Evolutionary conservation across 2,113 vertebrate genomes (phyloP), one percentile per base, ranked within the genome.

Genomic region (Poicephalus meyeri): DNA sequence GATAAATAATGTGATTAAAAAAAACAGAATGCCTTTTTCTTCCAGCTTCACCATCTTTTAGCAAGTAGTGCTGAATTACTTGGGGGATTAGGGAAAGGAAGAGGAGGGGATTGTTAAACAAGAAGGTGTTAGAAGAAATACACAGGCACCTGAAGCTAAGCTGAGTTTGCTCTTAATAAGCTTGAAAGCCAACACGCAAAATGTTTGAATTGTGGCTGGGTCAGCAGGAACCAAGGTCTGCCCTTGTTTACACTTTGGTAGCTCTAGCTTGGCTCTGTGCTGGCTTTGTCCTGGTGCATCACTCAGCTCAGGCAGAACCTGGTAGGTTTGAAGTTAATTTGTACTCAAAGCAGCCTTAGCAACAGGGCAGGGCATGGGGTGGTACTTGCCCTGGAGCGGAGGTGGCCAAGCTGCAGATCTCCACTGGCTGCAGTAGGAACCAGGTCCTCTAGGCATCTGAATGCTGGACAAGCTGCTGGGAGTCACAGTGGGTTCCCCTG

Each of bases 401-500:
- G 39, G 24, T 42, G 33, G 41, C 49, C 6, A 58, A 24, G 56
- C 56, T 50, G 46, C 66, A 50, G 76, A 56, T 37, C 39, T 58
- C 41, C 72, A 24, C 31, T 70, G 56, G 65, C 65, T 13, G 52
- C 39, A 31, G 52, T 24, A 35, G 80, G 20, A 44, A 3, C 9
- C 5, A 4, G 29, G 11, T 35, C 25, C 13, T 17, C 42, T 3
- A 16, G 82, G 91, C 39, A 28, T 19, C 21, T 4, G 1, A 13
- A 19, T 2, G 19, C 78, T 21, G 18, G 52, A 52, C 58, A 31
- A 89, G 69, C 73, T 49, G 46, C 55, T 28, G 50, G 16, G 11
- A 46, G 19, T 37, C 52, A 0, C 0, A 0, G 24, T 26, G 83
- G 10, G 8, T 56, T 71, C 21, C 61, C 0, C 1, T 13, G 39